These are phyloP conservation scores for Muscicapa adusta DNA, from an alignment of 2,113 vertebrate species.

Conservation along the genomic window DNA sequence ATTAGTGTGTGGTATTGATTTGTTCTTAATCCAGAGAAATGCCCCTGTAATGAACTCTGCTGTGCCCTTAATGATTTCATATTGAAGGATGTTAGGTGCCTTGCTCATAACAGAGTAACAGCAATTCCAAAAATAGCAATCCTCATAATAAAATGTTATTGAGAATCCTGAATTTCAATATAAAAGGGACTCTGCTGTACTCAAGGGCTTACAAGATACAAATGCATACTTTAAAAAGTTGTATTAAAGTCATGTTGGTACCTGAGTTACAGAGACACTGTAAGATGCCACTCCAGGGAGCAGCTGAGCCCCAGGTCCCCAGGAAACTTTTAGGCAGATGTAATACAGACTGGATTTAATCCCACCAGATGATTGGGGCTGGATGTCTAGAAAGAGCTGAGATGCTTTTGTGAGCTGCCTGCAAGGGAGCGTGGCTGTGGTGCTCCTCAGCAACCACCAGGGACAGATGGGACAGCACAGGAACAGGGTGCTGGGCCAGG, in stretches of 20 bases:
- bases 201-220: conserved; percentile 66
- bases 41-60: conserved; percentile 68
- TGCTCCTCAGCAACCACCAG: not conserved
- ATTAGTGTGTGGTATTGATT: conserved; percentile 64
- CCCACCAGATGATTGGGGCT: not conserved
- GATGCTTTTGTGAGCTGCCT: not conserved
- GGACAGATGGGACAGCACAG: not conserved
- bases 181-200: conserved; percentile 61
- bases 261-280: not conserved
- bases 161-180: conserved; percentile 67
- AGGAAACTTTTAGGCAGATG: conserved; percentile 13
- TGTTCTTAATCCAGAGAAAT: conserved; percentile 67
- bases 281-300: not conserved
- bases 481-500: not conserved
- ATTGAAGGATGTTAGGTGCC: conserved; percentile 43
- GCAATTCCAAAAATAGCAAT: conserved; percentile 62
- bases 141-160: conserved; percentile 67
- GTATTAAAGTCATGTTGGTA: conserved; percentile 28
- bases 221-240: conserved; percentile 51
- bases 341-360: not conserved
- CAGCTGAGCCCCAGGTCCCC: not conserved
- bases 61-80: conserved; percentile 60
- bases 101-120: conserved; percentile 55
- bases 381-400: not conserved
- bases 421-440: fast-evolving